These are phyloP conservation scores for Passer domesticus DNA, from an alignment of 2,113 vertebrate genomes.

Conservation along the genomic window DNA sequence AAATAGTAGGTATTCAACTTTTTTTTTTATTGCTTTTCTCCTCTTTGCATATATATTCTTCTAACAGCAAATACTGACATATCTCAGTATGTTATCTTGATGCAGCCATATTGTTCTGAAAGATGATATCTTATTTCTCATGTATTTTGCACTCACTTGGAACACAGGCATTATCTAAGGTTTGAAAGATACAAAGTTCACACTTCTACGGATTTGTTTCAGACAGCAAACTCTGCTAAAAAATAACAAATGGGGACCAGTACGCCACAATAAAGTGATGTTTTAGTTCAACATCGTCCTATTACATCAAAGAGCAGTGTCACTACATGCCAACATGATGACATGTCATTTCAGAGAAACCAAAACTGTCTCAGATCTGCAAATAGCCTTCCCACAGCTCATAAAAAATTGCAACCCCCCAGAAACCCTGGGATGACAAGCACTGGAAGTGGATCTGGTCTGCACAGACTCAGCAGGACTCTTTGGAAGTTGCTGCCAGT, in stretches of 20 bases:
- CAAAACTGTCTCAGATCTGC: constrained; percentile 3
- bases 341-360: not conserved
- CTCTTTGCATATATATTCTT: not conserved
- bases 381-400: not conserved
- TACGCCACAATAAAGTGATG: not conserved
- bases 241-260: not conserved
- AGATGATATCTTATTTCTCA: not conserved
- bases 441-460: constrained; percentile 26
- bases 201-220: not conserved
- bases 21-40: not conserved
- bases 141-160: not conserved
- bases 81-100: not conserved
- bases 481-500: constrained; percentile 60
- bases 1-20: not conserved
- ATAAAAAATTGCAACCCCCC: not conserved
- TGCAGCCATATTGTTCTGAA: not conserved
- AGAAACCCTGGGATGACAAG: not conserved
- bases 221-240: not conserved
- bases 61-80: not conserved
- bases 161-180: not conserved
- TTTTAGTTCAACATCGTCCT: not conserved
- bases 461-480: constrained; percentile 53
- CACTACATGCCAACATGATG: not conserved
- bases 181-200: not conserved
- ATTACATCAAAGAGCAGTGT: not conserved